Base-by-base conservation (phyloP, 2,888 invertebrate species). In the Eledona agricola region DNA sequence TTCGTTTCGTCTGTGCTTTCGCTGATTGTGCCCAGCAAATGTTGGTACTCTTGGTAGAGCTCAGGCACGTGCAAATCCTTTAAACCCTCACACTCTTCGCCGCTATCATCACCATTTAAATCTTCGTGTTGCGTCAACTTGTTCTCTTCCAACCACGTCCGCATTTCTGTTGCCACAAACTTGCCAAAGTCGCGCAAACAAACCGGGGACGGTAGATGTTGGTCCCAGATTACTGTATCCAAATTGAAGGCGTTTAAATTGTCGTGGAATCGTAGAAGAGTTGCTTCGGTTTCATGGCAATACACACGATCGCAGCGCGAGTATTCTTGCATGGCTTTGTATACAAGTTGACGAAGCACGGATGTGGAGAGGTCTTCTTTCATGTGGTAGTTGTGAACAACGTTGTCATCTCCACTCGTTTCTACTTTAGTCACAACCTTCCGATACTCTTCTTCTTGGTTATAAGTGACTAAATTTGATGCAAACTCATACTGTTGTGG, bases 121-220 rank as follows among this genome's bases (percentile, higher is more conserved):
- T 46, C 31, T 11, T 9, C 12, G 46, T 22, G 51, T 51, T 17
- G 40, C 6, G 4, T 12, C 1, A 54, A 10, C 51, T 51, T 51
- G 11, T 65, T 47, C 20, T 55, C 20, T 10, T 54, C 34, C 15
- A 69, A 25, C 67, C 67, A 69, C 3, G 62, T 35, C 3, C 47
- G 31, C 25, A 64, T 58, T n/a, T 62, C 55, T 1, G 54, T 28
- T 3, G 55, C 40, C 1, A 58, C 50, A 35, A 65, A 70, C 52
- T 57, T 62, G 51, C 70, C 69, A 29, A 70, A 71, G 50, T 71
- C 71, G 38, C 69, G 52, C 3, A 71, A 42, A 43, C 70, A 67
- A 13, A 69, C 52, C 0, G 69, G 67, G 2, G 66, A 66, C 15
- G 58, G 53, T 5, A 71, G 20, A 25, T 46, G 40, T 20, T 59